Base-by-base conservation (phyloP, 2,113 vertebrate species). In the Carollia perspicillata region DNA sequence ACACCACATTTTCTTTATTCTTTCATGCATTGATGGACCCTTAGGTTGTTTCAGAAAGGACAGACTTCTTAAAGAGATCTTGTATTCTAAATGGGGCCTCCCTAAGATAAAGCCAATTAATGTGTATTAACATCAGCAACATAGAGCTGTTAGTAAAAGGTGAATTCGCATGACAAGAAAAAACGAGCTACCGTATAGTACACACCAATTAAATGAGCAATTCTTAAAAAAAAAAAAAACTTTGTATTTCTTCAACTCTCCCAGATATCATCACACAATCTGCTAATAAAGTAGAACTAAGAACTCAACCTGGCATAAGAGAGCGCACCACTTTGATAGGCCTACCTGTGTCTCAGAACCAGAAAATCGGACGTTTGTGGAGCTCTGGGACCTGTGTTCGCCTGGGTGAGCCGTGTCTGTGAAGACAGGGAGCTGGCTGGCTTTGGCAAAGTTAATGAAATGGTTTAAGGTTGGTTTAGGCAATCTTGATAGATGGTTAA, bases 251-350 rank as follows among this genome's bases (percentile, higher is more conserved):
- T 84, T 89, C 33, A 90, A 75, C 44, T 90, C 55, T 28, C 44
- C n/a, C 75, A 84, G 60, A 66, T 42, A 60, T 68, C 60, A 77
- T 71, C 65, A 79, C 47, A 55, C 47, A n/a, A 81, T 11, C 28
- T 88, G 14, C 75, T 89, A 92, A 49, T 78, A 88, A 90, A 85
- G 16, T 60, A 95, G 92, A 93, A 93, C 13, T 40, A 93, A 78
- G 23, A n/a, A 55, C 85, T 37, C 44, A 72, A 81, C 74, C 10
- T 44, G 23, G 40, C 55, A 1, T 60, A 49, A 85, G 28, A 47
- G 60, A 30, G 12, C 9, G 4, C 0, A 20, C 51, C 33, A 55
- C 83, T 65, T 89, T 89, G 68, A 53, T 65, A 63, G 30, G 17
- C 44, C 84, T 85, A 49, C 33, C 51, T 89, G 20, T 72, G 37